phyloP scores from a whole-genome alignment of 2,113 vertebrate genomes.

The Macaca mulatta region DNA sequence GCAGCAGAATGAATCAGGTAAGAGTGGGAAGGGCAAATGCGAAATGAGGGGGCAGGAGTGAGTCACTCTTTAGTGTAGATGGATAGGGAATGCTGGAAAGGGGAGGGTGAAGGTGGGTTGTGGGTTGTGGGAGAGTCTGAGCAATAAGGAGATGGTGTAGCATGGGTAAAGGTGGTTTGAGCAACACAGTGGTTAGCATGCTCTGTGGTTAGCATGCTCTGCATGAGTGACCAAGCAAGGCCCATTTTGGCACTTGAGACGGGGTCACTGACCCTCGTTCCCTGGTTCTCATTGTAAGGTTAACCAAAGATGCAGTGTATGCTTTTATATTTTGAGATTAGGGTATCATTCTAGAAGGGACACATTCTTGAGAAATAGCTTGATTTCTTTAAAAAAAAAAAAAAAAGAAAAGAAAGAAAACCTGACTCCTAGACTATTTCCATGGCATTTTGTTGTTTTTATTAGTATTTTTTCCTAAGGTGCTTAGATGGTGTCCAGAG shows the following conservation, averaged over 20 bases:
- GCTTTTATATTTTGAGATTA: neutral
- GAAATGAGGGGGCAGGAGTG: neutral
- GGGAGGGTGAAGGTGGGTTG: neutral
- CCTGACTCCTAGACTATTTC: neutral
- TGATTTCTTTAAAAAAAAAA: conserved; percentile 17
- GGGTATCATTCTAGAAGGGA: neutral
- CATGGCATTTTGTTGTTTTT: neutral
- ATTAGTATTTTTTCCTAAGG: neutral
- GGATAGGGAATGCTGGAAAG: neutral
- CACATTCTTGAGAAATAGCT: neutral
- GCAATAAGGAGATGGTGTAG: neutral
- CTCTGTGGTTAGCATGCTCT: neutral
- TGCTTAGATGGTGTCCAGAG: neutral
- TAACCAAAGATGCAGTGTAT: neutral
- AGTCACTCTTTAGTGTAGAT: neutral
- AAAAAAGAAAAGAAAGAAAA: accelerated
- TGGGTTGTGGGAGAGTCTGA: neutral
- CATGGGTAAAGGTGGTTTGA: neutral
- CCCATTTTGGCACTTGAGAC: neutral
- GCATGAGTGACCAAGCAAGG: neutral
- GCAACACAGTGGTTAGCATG: neutral
- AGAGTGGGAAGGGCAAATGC: neutral
- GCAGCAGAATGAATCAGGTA: neutral
- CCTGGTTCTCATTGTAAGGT: neutral
- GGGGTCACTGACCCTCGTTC: neutral